phyloP scores from a whole-genome alignment of 2,113 vertebrate species.

The Mystacornis crossleyi region DNA sequence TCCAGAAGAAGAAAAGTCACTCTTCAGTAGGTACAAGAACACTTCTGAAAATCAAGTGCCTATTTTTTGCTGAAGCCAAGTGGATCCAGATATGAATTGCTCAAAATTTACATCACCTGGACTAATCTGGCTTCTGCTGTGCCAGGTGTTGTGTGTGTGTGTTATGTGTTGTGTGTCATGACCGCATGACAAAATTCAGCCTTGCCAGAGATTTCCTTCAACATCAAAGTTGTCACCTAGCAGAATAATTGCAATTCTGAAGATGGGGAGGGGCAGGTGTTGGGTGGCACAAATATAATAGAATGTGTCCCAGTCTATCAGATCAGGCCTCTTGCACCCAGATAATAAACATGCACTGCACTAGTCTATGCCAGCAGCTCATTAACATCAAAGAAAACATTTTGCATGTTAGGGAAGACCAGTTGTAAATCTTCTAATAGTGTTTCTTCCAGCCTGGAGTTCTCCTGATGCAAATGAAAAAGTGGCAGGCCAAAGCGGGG shows the following conservation, averaged over 20 bases:
- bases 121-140: background rate
- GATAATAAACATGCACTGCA: background rate
- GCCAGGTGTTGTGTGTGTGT: background rate
- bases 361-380: background rate
- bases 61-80: background rate
- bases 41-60: background rate
- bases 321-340: background rate
- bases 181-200: background rate
- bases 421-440: background rate
- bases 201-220: background rate
- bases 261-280: background rate
- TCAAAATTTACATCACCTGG: background rate
- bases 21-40: background rate
- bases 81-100: background rate
- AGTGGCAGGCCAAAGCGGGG: background rate
- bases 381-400: background rate
- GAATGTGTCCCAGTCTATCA: background rate
- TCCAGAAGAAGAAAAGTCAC: background rate
- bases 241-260: background rate
- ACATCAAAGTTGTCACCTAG: background rate
- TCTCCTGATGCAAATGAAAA: background rate
- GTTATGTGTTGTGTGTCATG: background rate
- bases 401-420: background rate
- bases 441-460: background rate
- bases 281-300: background rate